Evolutionary conservation across 2,113 vertebrate species (phyloP), one percentile per base, ranked within the genome.

Genomic region (Cebus imitator): DNA sequence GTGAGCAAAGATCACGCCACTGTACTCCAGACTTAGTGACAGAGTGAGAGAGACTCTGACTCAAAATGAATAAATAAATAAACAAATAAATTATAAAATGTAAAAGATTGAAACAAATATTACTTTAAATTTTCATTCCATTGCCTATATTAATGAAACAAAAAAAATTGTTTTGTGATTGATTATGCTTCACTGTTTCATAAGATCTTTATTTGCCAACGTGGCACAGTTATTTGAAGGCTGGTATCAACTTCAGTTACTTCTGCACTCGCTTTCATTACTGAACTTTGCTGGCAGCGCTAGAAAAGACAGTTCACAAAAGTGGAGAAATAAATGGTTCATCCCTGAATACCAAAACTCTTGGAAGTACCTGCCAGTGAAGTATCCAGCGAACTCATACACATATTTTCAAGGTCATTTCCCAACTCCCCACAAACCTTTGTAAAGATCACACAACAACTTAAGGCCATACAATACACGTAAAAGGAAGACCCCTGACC

Each of bases 261-360:
- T 81, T 81, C 37, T 75, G 68, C 30, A n/a, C n/a, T 64, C 72
- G 55, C 55, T 80, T 20, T 72, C 95, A 55, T 43, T 64, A n/a
- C n/a, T 61, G 64, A 85, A 37, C 45, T 18, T 80, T 64, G 40
- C 72, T 52, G 1, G 23, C 43, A 17, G 52, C 4, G 21, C 61
- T 72, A 52, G 58, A 86, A 81, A 48, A 86, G 64, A 32, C 48
- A 17, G 25, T 50, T 75, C 23, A 75, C 14, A 11, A 73, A 75
- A 55, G 48, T 5, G 16, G 57, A 27, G 48, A n/a, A 55, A 40
- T 6, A 20, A 78, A 21, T 6, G 17, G 40, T 37, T 75, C 13
- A 14, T 32, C 35, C 20, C 86, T 87, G 25, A 68, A 17, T 20
- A 25, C 6, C 8, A 87, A 72, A 40, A 52, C 11, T 11, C 68